phyloP scores from a whole-genome alignment of 2,797 vertebrate species.

The Enteromius anoplus region DNA sequence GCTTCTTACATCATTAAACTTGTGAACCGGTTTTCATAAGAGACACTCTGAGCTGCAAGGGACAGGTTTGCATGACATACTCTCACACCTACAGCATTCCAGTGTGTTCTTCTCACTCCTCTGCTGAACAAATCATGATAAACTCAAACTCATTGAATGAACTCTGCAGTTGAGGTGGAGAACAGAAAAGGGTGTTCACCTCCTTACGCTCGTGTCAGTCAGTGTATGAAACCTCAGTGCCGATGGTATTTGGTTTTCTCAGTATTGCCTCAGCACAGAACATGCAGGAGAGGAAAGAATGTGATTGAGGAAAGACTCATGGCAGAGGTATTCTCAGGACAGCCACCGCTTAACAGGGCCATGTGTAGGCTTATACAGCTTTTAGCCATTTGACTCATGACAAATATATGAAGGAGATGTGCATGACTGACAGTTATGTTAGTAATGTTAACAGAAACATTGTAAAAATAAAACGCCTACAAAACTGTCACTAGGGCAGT shows the following conservation, averaged over 20 bases:
- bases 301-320: neutral
- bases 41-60: neutral
- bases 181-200: neutral
- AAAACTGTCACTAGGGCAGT: neutral
- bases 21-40: slow-evolving; percentile 1
- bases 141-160: neutral
- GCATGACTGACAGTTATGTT: neutral
- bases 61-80: neutral
- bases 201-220: neutral
- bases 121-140: neutral
- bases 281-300: slow-evolving; percentile 9
- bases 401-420: neutral
- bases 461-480: neutral
- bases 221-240: neutral
- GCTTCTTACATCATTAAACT: neutral
- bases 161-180: neutral
- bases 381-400: neutral
- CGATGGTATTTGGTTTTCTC: neutral
- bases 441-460: neutral
- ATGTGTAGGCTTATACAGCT: neutral
- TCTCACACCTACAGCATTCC: slow-evolving; percentile 31
- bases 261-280: slow-evolving; percentile 17
- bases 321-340: neutral
- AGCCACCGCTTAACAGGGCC: neutral
- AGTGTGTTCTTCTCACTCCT: neutral